Percentiles rank a stretch among this genome's conserved stretches.
Conservation (phyloP, 2,797 vertebrate genomes). For the Chaetophractus vellerosus region DNA sequence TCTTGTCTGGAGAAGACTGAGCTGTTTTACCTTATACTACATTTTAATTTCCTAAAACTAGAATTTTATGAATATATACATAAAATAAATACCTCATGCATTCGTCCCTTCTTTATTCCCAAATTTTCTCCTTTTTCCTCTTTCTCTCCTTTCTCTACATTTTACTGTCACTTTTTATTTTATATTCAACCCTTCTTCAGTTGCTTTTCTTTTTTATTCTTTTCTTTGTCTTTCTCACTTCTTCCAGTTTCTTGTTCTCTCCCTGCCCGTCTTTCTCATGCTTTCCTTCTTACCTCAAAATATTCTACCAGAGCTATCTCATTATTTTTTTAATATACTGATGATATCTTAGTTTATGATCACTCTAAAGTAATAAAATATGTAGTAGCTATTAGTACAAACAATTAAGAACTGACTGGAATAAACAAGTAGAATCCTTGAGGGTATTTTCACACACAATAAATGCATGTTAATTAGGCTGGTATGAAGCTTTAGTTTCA, state of each 20-base stretch:
- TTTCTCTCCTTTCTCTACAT: not conserved
- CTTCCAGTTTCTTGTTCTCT: not conserved
- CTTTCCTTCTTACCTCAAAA: not conserved
- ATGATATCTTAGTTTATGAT: slow-evolving; percentile 85
- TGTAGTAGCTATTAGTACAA: slow-evolving; percentile 83
- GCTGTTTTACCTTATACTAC: not conserved
- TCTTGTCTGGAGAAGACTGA: not conserved
- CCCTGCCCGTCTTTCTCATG: not conserved
- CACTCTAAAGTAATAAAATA: slow-evolving; percentile 89
- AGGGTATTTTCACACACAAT: slow-evolving; percentile 85
- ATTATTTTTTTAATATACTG: slow-evolving; percentile 77
- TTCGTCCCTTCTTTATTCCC: not conserved
- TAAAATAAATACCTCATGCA: not conserved
- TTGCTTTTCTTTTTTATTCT: not conserved
- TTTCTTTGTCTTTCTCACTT: not conserved
- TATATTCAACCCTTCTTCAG: not conserved
- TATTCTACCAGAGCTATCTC: slow-evolving; percentile 75
- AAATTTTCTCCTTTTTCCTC: not conserved
- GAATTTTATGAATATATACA: not conserved
- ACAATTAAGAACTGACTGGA: slow-evolving; percentile 79
- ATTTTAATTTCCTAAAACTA: not conserved
- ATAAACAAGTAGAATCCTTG: slow-evolving; percentile 82
- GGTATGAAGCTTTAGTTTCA: slow-evolving; percentile 69
- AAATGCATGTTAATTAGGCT: slow-evolving; percentile 74
- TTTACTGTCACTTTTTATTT: not conserved